Evolutionary conservation across 37 sponge, comb jelly and placozoan species (phyloP).

Genomic region (Eunapius fragilis): DNA sequence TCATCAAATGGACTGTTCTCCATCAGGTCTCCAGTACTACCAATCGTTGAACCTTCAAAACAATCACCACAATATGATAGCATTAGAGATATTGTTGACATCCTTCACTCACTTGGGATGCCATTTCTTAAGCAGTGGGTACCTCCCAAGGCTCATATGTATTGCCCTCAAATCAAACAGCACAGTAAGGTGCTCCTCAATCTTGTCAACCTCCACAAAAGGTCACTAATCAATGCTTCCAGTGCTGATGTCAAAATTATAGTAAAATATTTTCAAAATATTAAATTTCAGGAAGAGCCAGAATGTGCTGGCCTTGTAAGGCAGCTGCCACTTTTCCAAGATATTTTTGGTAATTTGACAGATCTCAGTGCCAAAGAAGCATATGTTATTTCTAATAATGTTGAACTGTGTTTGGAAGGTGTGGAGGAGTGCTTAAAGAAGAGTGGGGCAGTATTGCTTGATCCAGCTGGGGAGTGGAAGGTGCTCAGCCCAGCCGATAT

Average conservation of each 20-base stretch:
- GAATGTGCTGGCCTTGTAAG: not conserved
- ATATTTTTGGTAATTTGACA: slow-evolving; percentile 23
- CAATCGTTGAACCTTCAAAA: not conserved
- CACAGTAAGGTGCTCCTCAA: slow-evolving; percentile 6
- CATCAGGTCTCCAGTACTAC: slow-evolving; percentile 1
- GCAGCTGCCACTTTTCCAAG: slow-evolving; percentile 51
- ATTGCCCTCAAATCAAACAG: slow-evolving; percentile 19
- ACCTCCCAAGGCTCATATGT: not conserved
- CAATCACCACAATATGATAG: not conserved
- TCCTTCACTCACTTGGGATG: slow-evolving; percentile 2
- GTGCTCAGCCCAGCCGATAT: not conserved
- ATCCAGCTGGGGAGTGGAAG: slow-evolving; percentile 21
- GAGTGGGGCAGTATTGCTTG: slow-evolving; percentile 17
- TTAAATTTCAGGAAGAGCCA: slow-evolving; percentile 4
- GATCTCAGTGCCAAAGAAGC: slow-evolving; percentile 18
- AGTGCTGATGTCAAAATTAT: not conserved
- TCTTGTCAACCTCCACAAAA: slow-evolving; percentile 8
- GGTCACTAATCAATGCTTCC: not conserved
- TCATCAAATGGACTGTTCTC: slow-evolving; percentile 13
- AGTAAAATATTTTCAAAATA: slow-evolving; percentile 18
- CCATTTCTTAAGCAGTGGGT: slow-evolving; percentile 23
- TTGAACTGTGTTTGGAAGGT: slow-evolving; percentile 6
- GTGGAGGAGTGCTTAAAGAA: slow-evolving; percentile 23
- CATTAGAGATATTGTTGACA: not conserved
- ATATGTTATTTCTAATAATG: slow-evolving; percentile 15